These are phyloP conservation scores for Physocephala rufipes DNA, from an alignment of 2,888 invertebrate species.

Conservation along the genomic window DNA sequence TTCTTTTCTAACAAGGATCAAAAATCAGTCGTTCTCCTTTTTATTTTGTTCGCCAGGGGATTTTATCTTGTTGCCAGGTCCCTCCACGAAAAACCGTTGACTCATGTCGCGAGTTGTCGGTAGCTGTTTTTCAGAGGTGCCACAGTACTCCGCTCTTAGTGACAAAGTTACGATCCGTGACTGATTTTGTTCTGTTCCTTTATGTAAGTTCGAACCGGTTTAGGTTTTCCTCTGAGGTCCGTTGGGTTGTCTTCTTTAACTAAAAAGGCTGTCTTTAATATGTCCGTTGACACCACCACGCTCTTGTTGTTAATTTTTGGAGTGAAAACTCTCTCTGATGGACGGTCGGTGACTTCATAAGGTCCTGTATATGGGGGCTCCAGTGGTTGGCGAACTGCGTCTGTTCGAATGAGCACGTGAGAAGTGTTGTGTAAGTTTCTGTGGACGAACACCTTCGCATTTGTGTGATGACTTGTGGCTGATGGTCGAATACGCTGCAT, in stretches of 20 bases:
- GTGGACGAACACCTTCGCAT: background rate
- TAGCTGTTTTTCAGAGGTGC: background rate
- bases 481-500: conserved; percentile 2
- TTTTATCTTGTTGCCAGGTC: no score
- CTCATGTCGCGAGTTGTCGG: background rate
- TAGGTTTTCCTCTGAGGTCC: background rate
- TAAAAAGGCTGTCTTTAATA: conserved; percentile 16
- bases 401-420: conserved; percentile 40
- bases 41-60: no score
- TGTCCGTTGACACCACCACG: conserved; percentile 9
- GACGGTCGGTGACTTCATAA: conserved; percentile 40
- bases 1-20: no score
- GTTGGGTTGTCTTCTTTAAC: background rate
- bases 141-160: background rate
- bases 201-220: no score
- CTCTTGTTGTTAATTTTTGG: background rate
- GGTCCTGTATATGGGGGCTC: conserved; percentile 50
- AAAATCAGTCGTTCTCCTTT: no score
- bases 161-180: no score
- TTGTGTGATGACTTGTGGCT: background rate
- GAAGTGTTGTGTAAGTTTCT: conserved; percentile 29
- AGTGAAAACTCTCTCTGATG: conserved; percentile 22
- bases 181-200: no score
- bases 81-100: background rate
- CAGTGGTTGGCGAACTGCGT: conserved; percentile 36